Evolutionary conservation across 1,140 invertebrate species (phyloP), one percentile per base, ranked within the genome.

Genomic region (Drosophila hydei): DNA sequence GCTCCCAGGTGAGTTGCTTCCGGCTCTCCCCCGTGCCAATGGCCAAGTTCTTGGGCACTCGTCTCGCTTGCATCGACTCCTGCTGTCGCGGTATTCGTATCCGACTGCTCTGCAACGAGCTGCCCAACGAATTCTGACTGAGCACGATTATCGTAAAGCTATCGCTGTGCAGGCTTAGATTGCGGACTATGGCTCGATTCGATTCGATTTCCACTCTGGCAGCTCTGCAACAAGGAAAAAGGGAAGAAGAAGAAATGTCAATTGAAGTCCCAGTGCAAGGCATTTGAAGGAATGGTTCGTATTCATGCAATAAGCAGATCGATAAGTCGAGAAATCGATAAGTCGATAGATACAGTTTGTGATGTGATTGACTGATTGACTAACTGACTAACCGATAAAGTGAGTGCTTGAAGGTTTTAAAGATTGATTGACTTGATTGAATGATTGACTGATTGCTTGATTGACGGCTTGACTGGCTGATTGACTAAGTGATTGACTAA

Each of bases 71-170:
- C 19, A 4, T 2, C 7, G 19, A 1, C 30, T 4, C 36, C 7
- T 1, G 4, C 7, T 27, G 58, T 2, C 14, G 2, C 4, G 23
- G 47, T 19, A 78, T 52, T 6, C 2, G 3, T 12, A 79, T 12
- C 6, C 7, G 7, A n/a, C 56, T 72, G 52, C 45, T 43, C 1
- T 56, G n/a, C 8, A 2, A 0, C 19, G 58, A 61, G 6, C 16
- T 1, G 14, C 58, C 58, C 12, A 23, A 3, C 2, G 43, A 19
- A 11, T 61, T 50, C 6, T 38, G 19, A 11, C 58, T 61, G 33
- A 9, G 4, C 19, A 61, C 27, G 0, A 9, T 3, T 9, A 61
- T 12, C n/a, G 14, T 36, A 11, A 48, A 61, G 3, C 21, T 21
- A 3, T 14, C 45, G n/a, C 5, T 16, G 14, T 11, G 1, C 9